Percentiles rank a stretch among this genome's conserved stretches.
phyloP scores from a whole-genome alignment of 2,888 invertebrate genomes.

The Myopa testacea region DNA sequence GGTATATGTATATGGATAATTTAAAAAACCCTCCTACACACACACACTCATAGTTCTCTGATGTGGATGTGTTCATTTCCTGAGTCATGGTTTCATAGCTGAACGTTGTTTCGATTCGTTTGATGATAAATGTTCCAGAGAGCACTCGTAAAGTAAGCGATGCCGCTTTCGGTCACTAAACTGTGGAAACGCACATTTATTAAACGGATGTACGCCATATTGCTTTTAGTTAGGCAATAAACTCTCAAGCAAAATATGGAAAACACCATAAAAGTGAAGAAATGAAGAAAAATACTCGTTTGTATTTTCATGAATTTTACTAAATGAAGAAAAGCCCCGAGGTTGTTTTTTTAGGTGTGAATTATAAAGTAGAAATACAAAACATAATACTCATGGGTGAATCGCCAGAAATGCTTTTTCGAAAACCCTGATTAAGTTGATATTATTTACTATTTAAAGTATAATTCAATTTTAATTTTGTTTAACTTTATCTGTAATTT shows the following conservation, averaged over 20 bases:
- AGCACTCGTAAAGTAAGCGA: constrained; percentile 13
- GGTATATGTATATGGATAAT: background rate
- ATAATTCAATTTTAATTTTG: too few species aligned
- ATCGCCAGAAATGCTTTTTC: too few species aligned
- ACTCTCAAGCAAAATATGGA: background rate
- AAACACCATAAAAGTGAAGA: background rate
- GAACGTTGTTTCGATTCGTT: constrained; percentile 10
- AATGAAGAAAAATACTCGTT: background rate
- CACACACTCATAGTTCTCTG: too few species aligned
- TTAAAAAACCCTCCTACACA: background rate
- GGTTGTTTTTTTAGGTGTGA: too few species aligned
- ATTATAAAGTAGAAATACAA: too few species aligned
- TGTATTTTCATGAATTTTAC: background rate
- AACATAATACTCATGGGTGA: too few species aligned
- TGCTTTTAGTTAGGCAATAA: constrained; percentile 8
- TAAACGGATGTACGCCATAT: constrained; percentile 15
- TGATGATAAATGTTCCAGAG: background rate
- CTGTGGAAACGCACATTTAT: background rate
- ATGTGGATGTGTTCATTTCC: too few species aligned
- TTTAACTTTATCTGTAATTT: too few species aligned
- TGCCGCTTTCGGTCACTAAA: constrained; percentile 1
- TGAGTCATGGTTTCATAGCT: too few species aligned
- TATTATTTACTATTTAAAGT: too few species aligned
- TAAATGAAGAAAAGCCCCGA: background rate
- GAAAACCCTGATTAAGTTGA: too few species aligned